Evolutionary conservation across 2,797 vertebrate genomes (phyloP).

Genomic region (Myioborus melanocephalus): DNA sequence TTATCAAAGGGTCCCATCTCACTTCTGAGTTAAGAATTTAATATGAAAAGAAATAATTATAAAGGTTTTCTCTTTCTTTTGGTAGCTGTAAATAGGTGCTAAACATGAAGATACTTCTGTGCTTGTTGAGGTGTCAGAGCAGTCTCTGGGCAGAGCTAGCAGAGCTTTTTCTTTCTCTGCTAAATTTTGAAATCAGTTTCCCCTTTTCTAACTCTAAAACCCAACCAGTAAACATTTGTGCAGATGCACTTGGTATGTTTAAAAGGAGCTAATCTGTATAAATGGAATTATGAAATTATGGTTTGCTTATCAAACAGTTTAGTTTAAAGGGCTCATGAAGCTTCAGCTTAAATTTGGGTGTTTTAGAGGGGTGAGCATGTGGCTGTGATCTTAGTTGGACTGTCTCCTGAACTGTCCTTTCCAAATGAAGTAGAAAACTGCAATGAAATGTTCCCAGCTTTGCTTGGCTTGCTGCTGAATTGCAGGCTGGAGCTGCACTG

Average conservation of each 20-base stretch:
- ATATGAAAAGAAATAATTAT: not conserved
- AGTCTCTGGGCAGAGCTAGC: not conserved
- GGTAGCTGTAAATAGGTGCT: not conserved
- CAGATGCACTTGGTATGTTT: not conserved
- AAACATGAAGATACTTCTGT: not conserved
- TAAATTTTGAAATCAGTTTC: not conserved
- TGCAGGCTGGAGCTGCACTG: not conserved
- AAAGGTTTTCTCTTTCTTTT: not conserved
- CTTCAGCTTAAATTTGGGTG: not conserved
- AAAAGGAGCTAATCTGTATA: not conserved
- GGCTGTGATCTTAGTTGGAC: not conserved
- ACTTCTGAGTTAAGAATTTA: slow-evolving; percentile 16
- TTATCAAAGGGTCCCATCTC: slow-evolving; percentile 12
- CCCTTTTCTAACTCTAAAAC: not conserved
- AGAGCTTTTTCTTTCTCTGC: not conserved
- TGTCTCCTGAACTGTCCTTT: not conserved
- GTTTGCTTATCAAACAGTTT: not conserved
- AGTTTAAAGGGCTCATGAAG: not conserved
- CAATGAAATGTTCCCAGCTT: not conserved
- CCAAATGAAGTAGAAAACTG: not conserved
- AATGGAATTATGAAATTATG: not conserved
- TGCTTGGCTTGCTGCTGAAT: not conserved
- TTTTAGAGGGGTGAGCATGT: not conserved
- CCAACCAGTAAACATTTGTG: not conserved
- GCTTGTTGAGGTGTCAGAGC: not conserved